A percentile compares a stretch with the other conserved stretches of the same genome.
These are phyloP conservation scores for Callimorpha dominula DNA, from an alignment of 2,888 invertebrate genomes.

Conservation along the genomic window DNA sequence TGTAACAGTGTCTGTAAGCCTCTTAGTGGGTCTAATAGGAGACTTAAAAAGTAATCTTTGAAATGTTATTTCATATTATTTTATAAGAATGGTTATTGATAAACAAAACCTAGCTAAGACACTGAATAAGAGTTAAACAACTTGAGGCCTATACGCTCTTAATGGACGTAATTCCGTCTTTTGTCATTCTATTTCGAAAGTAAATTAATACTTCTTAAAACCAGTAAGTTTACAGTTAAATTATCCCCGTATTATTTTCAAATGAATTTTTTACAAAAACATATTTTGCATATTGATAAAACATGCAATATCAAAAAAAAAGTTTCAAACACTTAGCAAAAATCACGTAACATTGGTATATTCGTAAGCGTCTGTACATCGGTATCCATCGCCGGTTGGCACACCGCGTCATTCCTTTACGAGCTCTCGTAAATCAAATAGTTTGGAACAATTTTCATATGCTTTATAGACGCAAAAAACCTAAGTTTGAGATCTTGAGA, in stretches of 20 bases:
- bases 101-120: background rate
- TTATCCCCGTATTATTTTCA: too few relatives aligned
- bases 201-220: too few relatives aligned
- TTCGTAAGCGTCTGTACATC: slow-evolving; percentile 11
- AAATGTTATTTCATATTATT: too few relatives aligned
- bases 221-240: too few relatives aligned
- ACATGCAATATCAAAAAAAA: background rate
- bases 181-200: too few relatives aligned
- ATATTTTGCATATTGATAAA: too few relatives aligned
- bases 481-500: slow-evolving; percentile 30
- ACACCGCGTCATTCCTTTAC: slow-evolving; percentile 41
- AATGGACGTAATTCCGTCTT: too few relatives aligned
- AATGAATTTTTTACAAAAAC: too few relatives aligned
- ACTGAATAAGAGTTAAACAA: too few relatives aligned
- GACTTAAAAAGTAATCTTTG: too few relatives aligned
- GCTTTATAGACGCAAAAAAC: slow-evolving; percentile 48
- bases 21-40: too few relatives aligned
- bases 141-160: too few relatives aligned
- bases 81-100: background rate
- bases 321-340: background rate
- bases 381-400: slow-evolving; percentile 46
- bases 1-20: background rate
- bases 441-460: slow-evolving; percentile 43
- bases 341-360: background rate
- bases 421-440: slow-evolving; percentile 47